Evolutionary conservation across 2,113 vertebrate genomes (phyloP).

Genomic region (Chaetorhynchus papuensis): DNA sequence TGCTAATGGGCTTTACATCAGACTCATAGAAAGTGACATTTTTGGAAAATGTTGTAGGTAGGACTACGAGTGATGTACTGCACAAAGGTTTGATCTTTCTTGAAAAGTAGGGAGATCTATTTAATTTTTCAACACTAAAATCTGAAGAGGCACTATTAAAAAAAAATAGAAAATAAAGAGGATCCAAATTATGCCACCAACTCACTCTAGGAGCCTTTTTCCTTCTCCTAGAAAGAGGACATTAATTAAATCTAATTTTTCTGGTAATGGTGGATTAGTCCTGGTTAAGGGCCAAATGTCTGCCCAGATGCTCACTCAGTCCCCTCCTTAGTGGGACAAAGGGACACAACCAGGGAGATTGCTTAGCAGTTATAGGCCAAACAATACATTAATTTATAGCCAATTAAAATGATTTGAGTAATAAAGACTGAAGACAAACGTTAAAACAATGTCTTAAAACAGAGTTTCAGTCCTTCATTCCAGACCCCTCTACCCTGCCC

Average conservation of each 20-base stretch:
- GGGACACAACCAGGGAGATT: not conserved
- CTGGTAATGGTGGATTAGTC: not conserved
- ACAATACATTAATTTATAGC: not conserved
- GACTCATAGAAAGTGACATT: not conserved
- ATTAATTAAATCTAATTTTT: not conserved
- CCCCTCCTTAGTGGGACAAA: not conserved
- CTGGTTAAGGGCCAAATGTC: not conserved
- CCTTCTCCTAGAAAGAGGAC: not conserved
- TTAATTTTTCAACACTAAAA: not conserved
- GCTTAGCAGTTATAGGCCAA: not conserved
- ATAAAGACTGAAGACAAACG: not conserved
- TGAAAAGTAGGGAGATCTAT: not conserved
- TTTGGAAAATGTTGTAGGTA: not conserved
- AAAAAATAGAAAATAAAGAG: not conserved
- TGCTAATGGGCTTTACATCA: not conserved
- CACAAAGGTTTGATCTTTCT: not conserved
- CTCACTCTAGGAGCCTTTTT: not conserved
- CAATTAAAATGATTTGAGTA: not conserved
- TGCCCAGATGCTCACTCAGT: not conserved
- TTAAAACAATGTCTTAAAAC: not conserved
- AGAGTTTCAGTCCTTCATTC: not conserved
- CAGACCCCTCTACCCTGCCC: not conserved
- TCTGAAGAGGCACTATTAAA: not conserved
- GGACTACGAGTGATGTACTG: not conserved
- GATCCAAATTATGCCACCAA: not conserved